Evolutionary conservation across 2,888 invertebrate genomes (phyloP), one percentile per base, ranked within the genome.

Genomic region (Aphodius sticticus): DNA sequence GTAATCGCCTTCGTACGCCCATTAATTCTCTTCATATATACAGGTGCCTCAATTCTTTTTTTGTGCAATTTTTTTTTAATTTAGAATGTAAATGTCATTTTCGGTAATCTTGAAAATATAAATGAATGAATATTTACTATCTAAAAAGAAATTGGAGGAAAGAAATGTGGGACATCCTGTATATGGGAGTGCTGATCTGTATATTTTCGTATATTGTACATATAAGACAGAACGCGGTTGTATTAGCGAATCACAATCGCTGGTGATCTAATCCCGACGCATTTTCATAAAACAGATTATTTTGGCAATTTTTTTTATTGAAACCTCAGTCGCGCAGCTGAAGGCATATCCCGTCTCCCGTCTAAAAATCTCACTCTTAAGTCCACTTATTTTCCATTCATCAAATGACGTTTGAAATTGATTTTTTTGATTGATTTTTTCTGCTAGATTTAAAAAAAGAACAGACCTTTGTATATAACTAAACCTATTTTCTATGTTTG

Each of bases 121-220:
- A 26, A 26, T 26, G 26, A 26, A 26, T 26, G 26, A 26, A 26
- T 26, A 26, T 26, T 26, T 26, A 26, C 1, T 3, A 26, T 26
- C 26, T 26, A 26, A 26, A 26, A 26, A 26, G 2, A 26, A 26
- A 26, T 26, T 26, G 26, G 26, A 26, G 26, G 26, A 26, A 26
- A 26, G n/a, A 26, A 26, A 26, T 26, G 26, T 26, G 26, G 26
- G 26, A 26, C 26, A 26, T n/a, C 26, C 26, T 53, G 53, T 53
- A 53, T 9, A 53, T 53, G 53, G 53, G 53, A 53, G 53, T 12
- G 53, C 53, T 53, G 53, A 53, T 53, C 53, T 53, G 53, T 53
- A 53, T 53, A 53, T 53, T 53, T 53, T 53, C 53, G 53, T 53
- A 53, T 53, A 53, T 53, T 53, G 53, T 53, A 53, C 53, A 53